phyloP scores from a whole-genome alignment of 2,113 vertebrate species.

The Pomatorhinus ruficollis region DNA sequence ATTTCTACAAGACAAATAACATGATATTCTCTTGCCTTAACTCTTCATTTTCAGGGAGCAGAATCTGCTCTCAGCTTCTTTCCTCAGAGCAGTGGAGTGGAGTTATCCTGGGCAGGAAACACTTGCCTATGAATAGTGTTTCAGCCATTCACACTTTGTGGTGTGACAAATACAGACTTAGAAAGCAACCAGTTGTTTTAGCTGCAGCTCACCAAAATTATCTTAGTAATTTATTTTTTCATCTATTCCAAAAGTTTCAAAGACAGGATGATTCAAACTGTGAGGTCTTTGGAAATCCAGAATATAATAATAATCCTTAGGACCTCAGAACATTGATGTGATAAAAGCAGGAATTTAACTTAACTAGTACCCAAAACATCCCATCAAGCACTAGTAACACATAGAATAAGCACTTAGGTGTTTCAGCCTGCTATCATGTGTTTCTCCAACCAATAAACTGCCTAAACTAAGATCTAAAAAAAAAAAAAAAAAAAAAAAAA shows the following conservation, averaged over 20 bases:
- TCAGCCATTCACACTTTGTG: neutral
- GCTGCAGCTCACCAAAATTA: neutral
- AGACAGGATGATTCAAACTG: neutral
- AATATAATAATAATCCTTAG: neutral
- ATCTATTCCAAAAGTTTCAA: neutral
- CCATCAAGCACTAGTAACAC: neutral
- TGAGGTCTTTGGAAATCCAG: neutral
- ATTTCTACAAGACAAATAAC: neutral
- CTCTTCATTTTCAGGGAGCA: neutral
- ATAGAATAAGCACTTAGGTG: neutral
- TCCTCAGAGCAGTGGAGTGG: neutral
- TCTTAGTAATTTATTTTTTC: neutral
- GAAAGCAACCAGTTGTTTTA: neutral
- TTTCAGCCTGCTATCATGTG: neutral
- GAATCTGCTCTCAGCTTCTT: neutral
- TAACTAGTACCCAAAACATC: neutral
- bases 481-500: too few relatives aligned
- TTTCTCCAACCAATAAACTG: neutral
- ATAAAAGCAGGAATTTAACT: neutral
- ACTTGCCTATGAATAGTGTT: neutral
- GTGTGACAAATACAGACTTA: neutral
- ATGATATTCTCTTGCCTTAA: neutral
- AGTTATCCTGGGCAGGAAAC: neutral
- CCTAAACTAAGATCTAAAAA: neutral
- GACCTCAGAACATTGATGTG: neutral